Evolutionary conservation across 2,888 invertebrate genomes (phyloP).

Genomic region (Lamellibrachia satsuma): DNA sequence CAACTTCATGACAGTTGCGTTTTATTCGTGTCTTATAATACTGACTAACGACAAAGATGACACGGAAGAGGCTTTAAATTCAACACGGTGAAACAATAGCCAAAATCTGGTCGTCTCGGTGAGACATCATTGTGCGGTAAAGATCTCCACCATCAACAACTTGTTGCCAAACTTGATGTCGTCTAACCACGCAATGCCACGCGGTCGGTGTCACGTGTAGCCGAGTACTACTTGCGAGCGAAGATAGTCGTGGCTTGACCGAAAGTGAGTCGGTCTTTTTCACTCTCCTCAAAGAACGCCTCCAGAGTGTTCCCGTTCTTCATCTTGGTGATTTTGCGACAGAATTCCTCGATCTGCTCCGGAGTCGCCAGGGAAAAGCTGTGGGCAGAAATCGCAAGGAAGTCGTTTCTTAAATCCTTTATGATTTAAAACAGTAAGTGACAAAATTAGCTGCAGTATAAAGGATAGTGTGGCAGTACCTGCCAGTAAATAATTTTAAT

Average conservation of each 20-base stretch:
- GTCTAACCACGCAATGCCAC: background rate
- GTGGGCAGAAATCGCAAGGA: background rate
- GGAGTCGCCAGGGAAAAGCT: background rate
- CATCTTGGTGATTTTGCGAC: background rate
- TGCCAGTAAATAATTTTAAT: too few relatives aligned
- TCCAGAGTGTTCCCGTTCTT: background rate
- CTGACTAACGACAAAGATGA: background rate
- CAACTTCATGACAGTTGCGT: background rate
- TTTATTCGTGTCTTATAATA: background rate
- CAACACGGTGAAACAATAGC: background rate
- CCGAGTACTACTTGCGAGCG: background rate
- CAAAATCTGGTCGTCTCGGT: background rate
- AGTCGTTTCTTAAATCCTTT: background rate
- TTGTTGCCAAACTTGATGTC: background rate
- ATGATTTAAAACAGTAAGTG: background rate
- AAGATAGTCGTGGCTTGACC: background rate
- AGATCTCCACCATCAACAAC: background rate
- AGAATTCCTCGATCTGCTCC: background rate
- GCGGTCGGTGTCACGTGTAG: slow-evolving; percentile 1
- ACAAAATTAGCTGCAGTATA: background rate
- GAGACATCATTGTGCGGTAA: background rate
- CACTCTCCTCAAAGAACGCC: background rate
- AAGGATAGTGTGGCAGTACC: too few relatives aligned
- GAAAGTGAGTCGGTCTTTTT: background rate
- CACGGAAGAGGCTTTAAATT: background rate